Percentiles rank a stretch among this genome's conserved stretches.
Conservation (phyloP, 2,113 vertebrate genomes). For the Canis aureus region DNA sequence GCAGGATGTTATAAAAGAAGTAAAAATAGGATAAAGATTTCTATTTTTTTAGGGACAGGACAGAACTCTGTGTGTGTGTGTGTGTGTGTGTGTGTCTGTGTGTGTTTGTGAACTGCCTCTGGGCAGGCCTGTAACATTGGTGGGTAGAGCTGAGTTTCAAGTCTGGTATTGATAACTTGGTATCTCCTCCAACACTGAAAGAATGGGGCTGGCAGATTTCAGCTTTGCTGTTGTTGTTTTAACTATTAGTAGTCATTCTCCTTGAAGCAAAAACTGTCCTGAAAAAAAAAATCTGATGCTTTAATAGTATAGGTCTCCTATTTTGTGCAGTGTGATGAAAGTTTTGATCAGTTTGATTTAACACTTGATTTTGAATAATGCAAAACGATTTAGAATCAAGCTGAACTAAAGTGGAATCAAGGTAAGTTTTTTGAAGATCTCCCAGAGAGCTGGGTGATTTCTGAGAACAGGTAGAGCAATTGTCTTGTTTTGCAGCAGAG, state of each 20-base stretch:
- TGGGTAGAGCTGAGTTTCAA: neutral
- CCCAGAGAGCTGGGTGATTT: neutral
- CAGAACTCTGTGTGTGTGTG: neutral
- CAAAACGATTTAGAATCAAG: neutral
- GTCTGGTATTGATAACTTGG: neutral
- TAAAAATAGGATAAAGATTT: slow-evolving; percentile 24
- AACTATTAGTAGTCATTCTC: neutral
- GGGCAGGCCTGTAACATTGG: neutral
- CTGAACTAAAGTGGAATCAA: neutral
- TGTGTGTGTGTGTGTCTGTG: neutral
- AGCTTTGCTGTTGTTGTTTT: neutral
- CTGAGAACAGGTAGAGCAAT: neutral
- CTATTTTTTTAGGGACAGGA: slow-evolving; percentile 39
- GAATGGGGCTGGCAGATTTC: neutral
- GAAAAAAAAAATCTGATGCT: neutral
- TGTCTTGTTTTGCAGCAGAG: neutral
- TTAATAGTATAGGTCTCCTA: neutral
- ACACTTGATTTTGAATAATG: neutral
- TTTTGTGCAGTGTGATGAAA: neutral
- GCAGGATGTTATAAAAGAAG: neutral
- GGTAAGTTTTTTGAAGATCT: neutral
- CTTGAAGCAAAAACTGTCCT: neutral
- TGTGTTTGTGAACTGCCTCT: neutral
- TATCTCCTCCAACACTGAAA: neutral
- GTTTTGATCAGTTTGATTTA: slow-evolving; percentile 29